Conservation (phyloP, 1,140 invertebrate genomes). For the Pachyrhynchus sulphureomaculatus region DNA sequence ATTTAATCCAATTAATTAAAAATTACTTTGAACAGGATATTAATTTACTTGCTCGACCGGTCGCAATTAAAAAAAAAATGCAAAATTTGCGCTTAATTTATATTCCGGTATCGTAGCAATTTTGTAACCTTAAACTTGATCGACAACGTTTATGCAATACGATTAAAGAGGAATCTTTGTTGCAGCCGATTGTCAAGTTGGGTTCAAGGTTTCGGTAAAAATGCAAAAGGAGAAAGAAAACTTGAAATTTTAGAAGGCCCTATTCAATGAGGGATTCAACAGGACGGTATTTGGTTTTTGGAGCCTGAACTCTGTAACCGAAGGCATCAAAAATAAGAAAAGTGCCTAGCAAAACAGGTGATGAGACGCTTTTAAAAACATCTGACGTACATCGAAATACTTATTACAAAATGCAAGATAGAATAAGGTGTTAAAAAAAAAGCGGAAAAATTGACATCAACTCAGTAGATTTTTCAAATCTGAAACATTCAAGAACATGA, state of each 20-base stretch:
- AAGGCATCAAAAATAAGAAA: neutral
- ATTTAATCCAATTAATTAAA: too few relatives aligned
- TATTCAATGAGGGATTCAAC: conserved; percentile 11
- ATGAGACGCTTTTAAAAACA: too few relatives aligned
- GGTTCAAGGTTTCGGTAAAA: conserved; percentile 22
- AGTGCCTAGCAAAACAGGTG: too few relatives aligned
- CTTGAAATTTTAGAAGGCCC: conserved; percentile 11
- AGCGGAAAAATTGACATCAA: too few relatives aligned
- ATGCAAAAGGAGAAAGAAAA: conserved; percentile 12
- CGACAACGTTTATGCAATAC: conserved; percentile 24
- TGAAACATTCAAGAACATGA: too few relatives aligned
- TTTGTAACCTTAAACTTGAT: conserved; percentile 25
- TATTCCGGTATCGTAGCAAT: conserved; percentile 13
- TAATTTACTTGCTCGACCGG: conserved; percentile 1
- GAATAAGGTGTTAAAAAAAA: too few relatives aligned
- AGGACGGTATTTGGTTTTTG: too few relatives aligned
- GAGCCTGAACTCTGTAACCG: conserved; percentile 1
- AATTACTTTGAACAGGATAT: neutral
- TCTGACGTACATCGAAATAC: too few relatives aligned
- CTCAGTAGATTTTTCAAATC: too few relatives aligned
- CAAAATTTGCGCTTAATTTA: conserved; percentile 14
- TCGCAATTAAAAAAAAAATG: conserved; percentile 2
- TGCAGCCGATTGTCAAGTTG: conserved; percentile 7
- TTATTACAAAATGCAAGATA: too few relatives aligned
- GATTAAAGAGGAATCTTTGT: conserved; percentile 15